These are phyloP conservation scores for Erpetoichthys calabaricus DNA, from an alignment of 2,797 vertebrate species.

Conservation along the genomic window DNA sequence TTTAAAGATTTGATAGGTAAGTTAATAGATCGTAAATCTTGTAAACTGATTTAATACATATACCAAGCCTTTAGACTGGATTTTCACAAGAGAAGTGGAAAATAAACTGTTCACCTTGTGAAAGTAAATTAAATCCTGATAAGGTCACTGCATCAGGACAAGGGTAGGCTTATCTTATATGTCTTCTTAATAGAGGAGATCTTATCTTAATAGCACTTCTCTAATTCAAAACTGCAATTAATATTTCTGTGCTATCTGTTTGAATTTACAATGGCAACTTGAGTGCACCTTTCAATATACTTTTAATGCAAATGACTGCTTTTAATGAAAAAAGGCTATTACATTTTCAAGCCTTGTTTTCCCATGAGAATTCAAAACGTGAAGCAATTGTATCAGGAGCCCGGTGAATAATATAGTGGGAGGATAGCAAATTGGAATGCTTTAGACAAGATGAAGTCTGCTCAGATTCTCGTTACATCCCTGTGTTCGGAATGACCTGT, in stretches of 20 bases:
- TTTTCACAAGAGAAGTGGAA: neutral
- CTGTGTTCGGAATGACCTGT: constrained; percentile 1
- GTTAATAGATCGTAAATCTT: neutral
- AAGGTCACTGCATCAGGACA: neutral
- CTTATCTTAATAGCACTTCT: neutral
- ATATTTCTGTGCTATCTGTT: neutral
- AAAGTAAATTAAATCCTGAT: constrained; percentile 2
- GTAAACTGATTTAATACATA: constrained; percentile 1
- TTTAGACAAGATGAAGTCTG: neutral
- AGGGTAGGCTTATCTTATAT: neutral
- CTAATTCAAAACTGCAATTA: neutral
- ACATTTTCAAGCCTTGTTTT: neutral
- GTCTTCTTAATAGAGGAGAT: neutral
- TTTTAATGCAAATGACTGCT: neutral
- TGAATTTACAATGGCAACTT: neutral
- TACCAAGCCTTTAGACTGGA: neutral
- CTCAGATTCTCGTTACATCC: neutral
- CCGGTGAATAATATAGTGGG: neutral
- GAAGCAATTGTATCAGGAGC: constrained; percentile 1
- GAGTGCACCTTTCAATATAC: constrained; percentile 3
- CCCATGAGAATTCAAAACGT: neutral
- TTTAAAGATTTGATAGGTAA: neutral
- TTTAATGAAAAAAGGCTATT: constrained; percentile 4
- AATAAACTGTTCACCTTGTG: constrained; percentile 4
- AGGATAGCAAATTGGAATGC: constrained; percentile 2